Percentiles rank a stretch among this genome's conserved stretches.
Evolutionary conservation across 2,888 invertebrate genomes (phyloP).

Genomic region (Mellilla xanthometata): DNA sequence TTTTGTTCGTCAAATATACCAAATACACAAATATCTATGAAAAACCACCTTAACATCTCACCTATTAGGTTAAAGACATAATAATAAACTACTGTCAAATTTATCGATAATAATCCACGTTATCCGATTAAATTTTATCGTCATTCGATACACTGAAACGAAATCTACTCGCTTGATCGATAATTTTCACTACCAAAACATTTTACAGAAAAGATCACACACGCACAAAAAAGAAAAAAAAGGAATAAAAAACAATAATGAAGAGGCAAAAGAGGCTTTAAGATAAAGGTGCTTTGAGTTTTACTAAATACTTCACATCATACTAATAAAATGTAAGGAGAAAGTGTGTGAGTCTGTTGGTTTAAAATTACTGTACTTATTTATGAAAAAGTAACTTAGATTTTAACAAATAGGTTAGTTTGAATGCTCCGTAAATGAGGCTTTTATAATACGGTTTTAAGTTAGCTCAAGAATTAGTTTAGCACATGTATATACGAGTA

Average conservation of each 20-base stretch:
- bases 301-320: too few relatives aligned
- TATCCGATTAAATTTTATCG: constrained; percentile 18
- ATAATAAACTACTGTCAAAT: constrained; percentile 5
- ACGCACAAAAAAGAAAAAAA: constrained; percentile 58
- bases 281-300: constrained; percentile 67
- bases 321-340: constrained; percentile 12
- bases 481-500: too few relatives aligned
- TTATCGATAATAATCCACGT: constrained; percentile 12
- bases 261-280: constrained; percentile 44
- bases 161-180: constrained; percentile 22
- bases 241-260: constrained; percentile 45
- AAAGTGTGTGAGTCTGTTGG: too few relatives aligned
- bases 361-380: too few relatives aligned
- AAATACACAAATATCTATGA: too few relatives aligned
- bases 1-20: too few relatives aligned
- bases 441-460: too few relatives aligned
- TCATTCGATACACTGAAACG: constrained; percentile 15
- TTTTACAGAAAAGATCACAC: constrained; percentile 55
- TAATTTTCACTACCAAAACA: constrained; percentile 29
- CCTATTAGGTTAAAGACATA: neutral
- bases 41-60: too few relatives aligned
- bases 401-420: too few relatives aligned
- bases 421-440: too few relatives aligned
- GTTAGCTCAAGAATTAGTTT: too few relatives aligned
- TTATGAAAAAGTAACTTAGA: too few relatives aligned